phyloP scores from a whole-genome alignment of 1,140 invertebrate species.

The Drosophila tristis region DNA sequence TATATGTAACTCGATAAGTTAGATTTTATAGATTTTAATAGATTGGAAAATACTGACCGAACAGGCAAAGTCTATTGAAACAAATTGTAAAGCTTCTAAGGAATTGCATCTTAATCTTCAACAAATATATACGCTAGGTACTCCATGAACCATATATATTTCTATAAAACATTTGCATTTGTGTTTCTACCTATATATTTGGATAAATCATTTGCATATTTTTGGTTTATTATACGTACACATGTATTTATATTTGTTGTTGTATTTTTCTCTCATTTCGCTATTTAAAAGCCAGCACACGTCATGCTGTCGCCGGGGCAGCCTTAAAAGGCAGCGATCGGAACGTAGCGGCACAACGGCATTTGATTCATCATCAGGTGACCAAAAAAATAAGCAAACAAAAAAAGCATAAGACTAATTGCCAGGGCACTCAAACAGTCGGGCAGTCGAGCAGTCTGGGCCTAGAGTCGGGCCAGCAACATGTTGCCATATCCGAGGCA shows the following conservation, averaged over 20 bases:
- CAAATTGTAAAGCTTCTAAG: too few relatives aligned
- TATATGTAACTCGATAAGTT: too few relatives aligned
- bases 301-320: constrained; percentile 50
- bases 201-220: constrained; percentile 40
- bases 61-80: too few relatives aligned
- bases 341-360: background rate
- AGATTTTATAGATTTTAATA: too few relatives aligned
- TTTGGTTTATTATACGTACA: constrained; percentile 24
- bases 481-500: constrained; percentile 26
- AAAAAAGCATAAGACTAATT: constrained; percentile 34
- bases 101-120: too few relatives aligned
- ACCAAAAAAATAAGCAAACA: constrained; percentile 33
- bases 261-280: constrained; percentile 1
- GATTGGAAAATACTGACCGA: too few relatives aligned
- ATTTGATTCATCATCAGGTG: constrained; percentile 64
- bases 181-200: constrained; percentile 25
- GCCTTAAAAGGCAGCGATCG: constrained; percentile 59
- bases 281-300: constrained; percentile 53
- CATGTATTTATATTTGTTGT: constrained; percentile 24
- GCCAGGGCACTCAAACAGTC: constrained; percentile 31
- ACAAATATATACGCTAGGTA: too few relatives aligned
- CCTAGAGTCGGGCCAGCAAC: constrained; percentile 16
- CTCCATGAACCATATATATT: constrained; percentile 3
- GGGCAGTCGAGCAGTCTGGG: background rate
- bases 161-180: constrained; percentile 37